Evolutionary conservation across 23 tunicate genomes (phyloP).

Genomic region (Ascidia mentula): DNA sequence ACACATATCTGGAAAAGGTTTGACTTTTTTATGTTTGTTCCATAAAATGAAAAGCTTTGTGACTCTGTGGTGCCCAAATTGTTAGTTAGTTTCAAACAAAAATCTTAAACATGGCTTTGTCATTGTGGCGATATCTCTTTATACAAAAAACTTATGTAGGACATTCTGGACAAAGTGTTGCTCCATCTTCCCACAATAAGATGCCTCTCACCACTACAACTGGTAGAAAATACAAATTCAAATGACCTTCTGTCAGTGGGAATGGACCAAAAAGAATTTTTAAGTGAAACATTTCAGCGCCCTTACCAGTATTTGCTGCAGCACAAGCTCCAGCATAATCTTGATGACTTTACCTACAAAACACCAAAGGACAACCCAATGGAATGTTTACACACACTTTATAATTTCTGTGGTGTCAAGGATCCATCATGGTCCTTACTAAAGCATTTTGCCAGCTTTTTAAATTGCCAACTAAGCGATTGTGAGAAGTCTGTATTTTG

Average conservation of each 20-base stretch:
- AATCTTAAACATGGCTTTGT: too few species aligned
- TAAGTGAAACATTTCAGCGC: constrained; percentile 56
- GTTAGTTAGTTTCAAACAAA: too few species aligned
- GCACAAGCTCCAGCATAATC: constrained; percentile 20
- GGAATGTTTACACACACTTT: constrained; percentile 36
- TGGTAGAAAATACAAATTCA: not conserved
- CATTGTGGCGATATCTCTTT: too few species aligned
- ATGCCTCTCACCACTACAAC: constrained; percentile 50
- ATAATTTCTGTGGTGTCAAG: constrained; percentile 28
- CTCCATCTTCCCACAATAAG: constrained; percentile 36
- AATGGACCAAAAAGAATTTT: constrained; percentile 63
- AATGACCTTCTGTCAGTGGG: not conserved
- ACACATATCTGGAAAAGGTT: not conserved
- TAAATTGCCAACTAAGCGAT: constrained; percentile 54
- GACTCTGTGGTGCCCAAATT: too few species aligned
- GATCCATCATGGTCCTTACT: constrained; percentile 82
- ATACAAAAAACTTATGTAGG: too few species aligned
- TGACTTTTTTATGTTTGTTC: too few species aligned
- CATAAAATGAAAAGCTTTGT: too few species aligned
- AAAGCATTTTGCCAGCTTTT: constrained; percentile 78
- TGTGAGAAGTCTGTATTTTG: constrained; percentile 80
- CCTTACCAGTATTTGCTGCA: constrained; percentile 64
- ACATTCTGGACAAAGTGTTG: too few species aligned
- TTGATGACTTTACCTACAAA: constrained; percentile 44
- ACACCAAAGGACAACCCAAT: constrained; percentile 32